These are phyloP conservation scores for Pomatorhinus ruficollis DNA, from an alignment of 2,113 vertebrate species.

Conservation along the genomic window DNA sequence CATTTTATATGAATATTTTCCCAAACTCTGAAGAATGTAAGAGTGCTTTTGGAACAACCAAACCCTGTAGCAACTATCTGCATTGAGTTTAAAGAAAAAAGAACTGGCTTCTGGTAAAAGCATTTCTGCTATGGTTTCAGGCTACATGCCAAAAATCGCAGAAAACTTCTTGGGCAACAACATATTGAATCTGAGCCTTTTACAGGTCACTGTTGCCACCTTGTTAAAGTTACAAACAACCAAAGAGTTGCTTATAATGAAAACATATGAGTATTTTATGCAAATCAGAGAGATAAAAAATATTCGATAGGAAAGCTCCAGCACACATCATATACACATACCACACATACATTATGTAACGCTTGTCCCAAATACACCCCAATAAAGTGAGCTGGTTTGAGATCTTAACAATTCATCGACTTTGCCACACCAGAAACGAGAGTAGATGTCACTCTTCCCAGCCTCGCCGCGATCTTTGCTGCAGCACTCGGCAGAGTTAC, in stretches of 20 bases:
- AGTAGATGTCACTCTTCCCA: not conserved
- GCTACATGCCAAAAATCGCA: not conserved
- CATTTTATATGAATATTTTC: not conserved
- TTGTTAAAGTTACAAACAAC: not conserved
- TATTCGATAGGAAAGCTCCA: not conserved
- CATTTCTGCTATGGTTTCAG: not conserved
- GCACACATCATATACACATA: not conserved
- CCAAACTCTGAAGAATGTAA: not conserved
- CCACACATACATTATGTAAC: slow-evolving; percentile 10
- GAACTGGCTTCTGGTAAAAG: not conserved
- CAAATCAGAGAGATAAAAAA: not conserved
- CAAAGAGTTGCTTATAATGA: not conserved
- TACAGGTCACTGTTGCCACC: not conserved
- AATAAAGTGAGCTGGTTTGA: not conserved
- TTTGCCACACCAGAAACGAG: not conserved
- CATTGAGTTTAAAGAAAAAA: not conserved
- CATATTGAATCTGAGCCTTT: not conserved
- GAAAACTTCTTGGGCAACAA: not conserved
- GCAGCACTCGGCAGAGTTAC: not conserved
- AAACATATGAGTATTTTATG: not conserved
- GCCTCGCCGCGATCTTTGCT: not conserved
- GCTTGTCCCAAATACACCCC: not conserved
- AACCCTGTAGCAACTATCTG: not conserved
- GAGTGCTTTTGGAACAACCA: not conserved
- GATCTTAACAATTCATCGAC: not conserved